phyloP scores from a whole-genome alignment of 2,888 invertebrate species.

The Dimorphilus gyrociliatus region DNA sequence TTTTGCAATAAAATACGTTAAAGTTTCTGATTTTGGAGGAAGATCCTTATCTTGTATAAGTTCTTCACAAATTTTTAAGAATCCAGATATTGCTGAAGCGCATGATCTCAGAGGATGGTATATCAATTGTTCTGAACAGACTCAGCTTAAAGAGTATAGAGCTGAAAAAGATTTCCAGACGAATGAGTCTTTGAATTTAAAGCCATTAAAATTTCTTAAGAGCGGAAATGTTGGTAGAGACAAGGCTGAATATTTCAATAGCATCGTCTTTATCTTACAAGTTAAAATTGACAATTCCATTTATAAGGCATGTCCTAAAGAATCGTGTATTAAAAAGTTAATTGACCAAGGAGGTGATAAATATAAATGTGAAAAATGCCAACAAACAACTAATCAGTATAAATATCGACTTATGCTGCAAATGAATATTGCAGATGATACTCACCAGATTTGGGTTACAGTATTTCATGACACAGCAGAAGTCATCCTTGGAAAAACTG shows the following conservation, averaged over 20 bases:
- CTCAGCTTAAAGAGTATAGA: too few relatives aligned
- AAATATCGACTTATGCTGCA: too few relatives aligned
- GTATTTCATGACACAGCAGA: constrained; percentile 53
- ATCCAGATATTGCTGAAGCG: constrained; percentile 76
- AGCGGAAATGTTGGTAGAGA: too few relatives aligned
- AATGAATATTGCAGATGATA: constrained; percentile 70
- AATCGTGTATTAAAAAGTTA: constrained; percentile 85
- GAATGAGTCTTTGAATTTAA: too few relatives aligned
- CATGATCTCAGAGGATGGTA: constrained; percentile 78
- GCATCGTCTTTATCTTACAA: too few relatives aligned
- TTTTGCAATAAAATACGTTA: constrained; percentile 65
- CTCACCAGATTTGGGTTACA: constrained; percentile 74
- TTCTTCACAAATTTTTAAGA: constrained; percentile 47
- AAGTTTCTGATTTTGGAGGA: constrained; percentile 63
- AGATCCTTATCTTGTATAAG: constrained; percentile 32
- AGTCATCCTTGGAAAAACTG: constrained; percentile 18
- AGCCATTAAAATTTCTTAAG: too few relatives aligned
- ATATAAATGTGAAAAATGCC: constrained; percentile 89
- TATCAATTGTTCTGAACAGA: too few relatives aligned
- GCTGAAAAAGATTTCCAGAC: too few relatives aligned
- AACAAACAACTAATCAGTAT: too few relatives aligned
- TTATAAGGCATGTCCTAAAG: constrained; percentile 75
- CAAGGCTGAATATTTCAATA: too few relatives aligned
- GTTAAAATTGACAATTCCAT: too few relatives aligned
- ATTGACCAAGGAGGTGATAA: constrained; percentile 69